Evolutionary conservation across 2,113 vertebrate species (phyloP).

Genomic region (Urocolius indicus): DNA sequence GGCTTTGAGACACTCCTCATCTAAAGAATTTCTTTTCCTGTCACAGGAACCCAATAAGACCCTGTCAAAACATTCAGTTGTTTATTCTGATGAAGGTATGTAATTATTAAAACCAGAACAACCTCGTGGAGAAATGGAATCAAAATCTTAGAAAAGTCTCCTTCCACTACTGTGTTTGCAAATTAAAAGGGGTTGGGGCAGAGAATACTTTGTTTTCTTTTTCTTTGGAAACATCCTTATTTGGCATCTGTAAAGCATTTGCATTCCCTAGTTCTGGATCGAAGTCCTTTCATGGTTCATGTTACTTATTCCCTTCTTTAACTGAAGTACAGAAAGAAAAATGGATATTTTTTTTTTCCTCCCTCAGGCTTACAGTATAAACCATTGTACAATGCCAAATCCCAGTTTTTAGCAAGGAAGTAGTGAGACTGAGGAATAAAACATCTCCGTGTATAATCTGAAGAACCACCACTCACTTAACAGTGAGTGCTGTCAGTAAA

Average conservation of each 20-base stretch:
- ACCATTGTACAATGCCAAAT: neutral
- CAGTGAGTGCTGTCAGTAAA: neutral
- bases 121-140: constrained; percentile 8
- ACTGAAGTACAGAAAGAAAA: constrained; percentile 39
- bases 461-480: neutral
- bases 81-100: neutral
- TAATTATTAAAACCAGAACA: constrained; percentile 26
- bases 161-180: constrained; percentile 53
- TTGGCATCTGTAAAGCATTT: constrained; percentile 76
- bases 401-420: neutral
- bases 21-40: neutral
- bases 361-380: constrained; percentile 20
- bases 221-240: constrained; percentile 65
- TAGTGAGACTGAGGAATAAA: neutral
- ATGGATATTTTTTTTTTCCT: constrained; percentile 14
- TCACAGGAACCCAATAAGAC: neutral
- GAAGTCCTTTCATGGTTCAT: constrained; percentile 66
- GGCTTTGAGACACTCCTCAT: neutral
- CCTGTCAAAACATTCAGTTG: neutral
- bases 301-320: constrained; percentile 71
- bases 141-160: constrained; percentile 4
- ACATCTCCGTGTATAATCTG: neutral
- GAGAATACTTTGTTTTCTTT: constrained; percentile 50
- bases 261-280: constrained; percentile 69
- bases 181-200: constrained; percentile 20